Conservation (phyloP, 2,888 invertebrate genomes). For the Orthonevra nobilis region DNA sequence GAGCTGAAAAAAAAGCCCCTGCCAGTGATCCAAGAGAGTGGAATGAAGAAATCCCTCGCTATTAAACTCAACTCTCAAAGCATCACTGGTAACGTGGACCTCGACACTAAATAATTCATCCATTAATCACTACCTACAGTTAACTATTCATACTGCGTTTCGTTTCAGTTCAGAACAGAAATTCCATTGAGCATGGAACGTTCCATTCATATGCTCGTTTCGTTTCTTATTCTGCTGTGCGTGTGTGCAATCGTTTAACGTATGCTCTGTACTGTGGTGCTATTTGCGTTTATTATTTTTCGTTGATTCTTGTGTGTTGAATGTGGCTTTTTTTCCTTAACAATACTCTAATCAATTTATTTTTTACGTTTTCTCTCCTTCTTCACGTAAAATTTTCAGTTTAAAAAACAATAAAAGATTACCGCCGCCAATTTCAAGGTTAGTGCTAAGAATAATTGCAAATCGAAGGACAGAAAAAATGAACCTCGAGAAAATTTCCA, state of each 20-base stretch:
- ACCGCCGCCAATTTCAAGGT: conserved; percentile 28
- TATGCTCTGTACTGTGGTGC: conserved; percentile 43
- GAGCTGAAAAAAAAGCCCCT: too few species aligned
- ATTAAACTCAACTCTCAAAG: too few species aligned
- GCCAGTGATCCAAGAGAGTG: too few species aligned
- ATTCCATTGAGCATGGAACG: too few species aligned
- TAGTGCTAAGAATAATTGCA: conserved; percentile 4
- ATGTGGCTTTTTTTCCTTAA: conserved; percentile 63
- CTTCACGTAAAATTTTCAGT: conserved; percentile 35
- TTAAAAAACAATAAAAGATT: too few species aligned
- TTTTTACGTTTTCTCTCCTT: conserved; percentile 54
- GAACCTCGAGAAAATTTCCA: conserved; percentile 9
- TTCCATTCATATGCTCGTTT: background rate
- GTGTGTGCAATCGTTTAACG: conserved; percentile 29
- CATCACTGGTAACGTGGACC: too few species aligned
- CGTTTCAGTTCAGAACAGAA: too few species aligned
- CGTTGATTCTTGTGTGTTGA: conserved; percentile 67
- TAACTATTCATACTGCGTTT: too few species aligned
- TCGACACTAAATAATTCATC: too few species aligned
- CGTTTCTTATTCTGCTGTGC: background rate
- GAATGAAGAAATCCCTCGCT: too few species aligned
- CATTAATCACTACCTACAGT: too few species aligned
- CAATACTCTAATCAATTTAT: conserved; percentile 53
- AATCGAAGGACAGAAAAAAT: conserved; percentile 1
- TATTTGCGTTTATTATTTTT: conserved; percentile 69